A percentile compares a stretch with the other conserved stretches of the same genome.
Evolutionary conservation across 2,888 invertebrate species (phyloP).

Genomic region (Apamea epomidion): DNA sequence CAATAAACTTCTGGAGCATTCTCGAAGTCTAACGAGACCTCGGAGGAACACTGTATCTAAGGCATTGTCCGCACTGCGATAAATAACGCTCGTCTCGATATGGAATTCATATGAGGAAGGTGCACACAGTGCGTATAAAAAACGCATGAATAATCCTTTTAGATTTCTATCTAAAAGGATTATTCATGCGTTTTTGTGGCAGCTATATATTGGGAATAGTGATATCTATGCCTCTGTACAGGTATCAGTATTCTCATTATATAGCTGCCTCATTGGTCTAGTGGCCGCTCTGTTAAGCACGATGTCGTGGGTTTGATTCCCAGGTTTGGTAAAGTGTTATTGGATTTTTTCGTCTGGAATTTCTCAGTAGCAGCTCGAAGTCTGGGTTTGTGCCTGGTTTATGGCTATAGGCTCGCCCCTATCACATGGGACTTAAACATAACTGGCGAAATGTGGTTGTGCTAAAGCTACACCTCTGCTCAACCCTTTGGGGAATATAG

Average conservation of each 20-base stretch:
- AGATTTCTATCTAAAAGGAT: too few species aligned
- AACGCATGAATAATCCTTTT: neutral
- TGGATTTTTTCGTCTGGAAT: neutral
- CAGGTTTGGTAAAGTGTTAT: neutral
- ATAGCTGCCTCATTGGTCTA: neutral
- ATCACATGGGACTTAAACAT: neutral
- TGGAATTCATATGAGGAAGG: too few species aligned
- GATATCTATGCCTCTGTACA: too few species aligned
- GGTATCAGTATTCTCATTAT: neutral
- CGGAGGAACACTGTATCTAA: constrained; percentile 19
- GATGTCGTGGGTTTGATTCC: neutral
- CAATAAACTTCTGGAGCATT: constrained; percentile 44
- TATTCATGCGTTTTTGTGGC: too few species aligned
- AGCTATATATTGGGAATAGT: too few species aligned
- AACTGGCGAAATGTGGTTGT: neutral
- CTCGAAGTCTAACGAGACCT: constrained; percentile 35
- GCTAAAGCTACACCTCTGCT: neutral
- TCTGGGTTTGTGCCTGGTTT: neutral
- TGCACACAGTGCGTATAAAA: neutral
- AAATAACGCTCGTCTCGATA: neutral
- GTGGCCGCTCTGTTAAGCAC: neutral
- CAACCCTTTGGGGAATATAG: neutral
- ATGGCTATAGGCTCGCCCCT: too few species aligned
- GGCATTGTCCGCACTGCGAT: constrained; percentile 16
- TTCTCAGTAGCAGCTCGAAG: neutral